phyloP scores from a whole-genome alignment of 2,888 invertebrate species.

The Allolobophora icterica region DNA sequence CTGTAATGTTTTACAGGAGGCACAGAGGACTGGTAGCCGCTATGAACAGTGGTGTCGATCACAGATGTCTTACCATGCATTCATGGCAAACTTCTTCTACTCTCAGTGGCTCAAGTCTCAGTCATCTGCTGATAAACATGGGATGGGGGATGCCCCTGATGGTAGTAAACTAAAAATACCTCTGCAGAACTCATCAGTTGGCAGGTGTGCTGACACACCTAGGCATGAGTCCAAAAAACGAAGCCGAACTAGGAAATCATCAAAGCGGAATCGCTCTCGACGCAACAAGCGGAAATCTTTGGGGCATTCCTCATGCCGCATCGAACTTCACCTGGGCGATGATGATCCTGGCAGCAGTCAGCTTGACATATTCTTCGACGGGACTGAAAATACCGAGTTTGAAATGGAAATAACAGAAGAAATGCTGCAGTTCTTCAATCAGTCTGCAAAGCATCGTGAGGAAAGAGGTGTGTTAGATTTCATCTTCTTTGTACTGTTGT shows the following conservation, averaged over 20 bases:
- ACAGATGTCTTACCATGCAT: neutral
- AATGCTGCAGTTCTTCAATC: slow-evolving; percentile 72
- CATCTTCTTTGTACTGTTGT: too few relatives aligned
- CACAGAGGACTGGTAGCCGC: neutral
- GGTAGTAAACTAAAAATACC: neutral
- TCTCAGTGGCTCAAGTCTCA: slow-evolving; percentile 10
- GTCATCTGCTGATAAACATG: neutral
- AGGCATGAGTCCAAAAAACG: neutral
- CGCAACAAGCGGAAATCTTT: neutral
- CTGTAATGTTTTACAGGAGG: neutral
- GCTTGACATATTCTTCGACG: slow-evolving; percentile 5
- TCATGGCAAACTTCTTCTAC: slow-evolving; percentile 5
- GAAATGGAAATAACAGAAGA: slow-evolving; percentile 73
- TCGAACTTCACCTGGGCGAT: neutral
- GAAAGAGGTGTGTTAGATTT: slow-evolving; percentile 58
- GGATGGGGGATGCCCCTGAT: neutral
- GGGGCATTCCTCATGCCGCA: neutral
- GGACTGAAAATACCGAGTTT: slow-evolving; percentile 46
- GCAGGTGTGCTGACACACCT: neutral
- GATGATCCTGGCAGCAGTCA: neutral
- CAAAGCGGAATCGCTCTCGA: neutral
- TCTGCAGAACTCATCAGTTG: neutral
- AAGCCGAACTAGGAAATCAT: slow-evolving; percentile 11
- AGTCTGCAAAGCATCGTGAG: slow-evolving; percentile 70
- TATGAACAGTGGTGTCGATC: neutral